A percentile compares a stretch with the other conserved stretches of the same genome.
These are phyloP conservation scores for Naja naja DNA, from an alignment of 2,113 vertebrate species.

Conservation along the genomic window DNA sequence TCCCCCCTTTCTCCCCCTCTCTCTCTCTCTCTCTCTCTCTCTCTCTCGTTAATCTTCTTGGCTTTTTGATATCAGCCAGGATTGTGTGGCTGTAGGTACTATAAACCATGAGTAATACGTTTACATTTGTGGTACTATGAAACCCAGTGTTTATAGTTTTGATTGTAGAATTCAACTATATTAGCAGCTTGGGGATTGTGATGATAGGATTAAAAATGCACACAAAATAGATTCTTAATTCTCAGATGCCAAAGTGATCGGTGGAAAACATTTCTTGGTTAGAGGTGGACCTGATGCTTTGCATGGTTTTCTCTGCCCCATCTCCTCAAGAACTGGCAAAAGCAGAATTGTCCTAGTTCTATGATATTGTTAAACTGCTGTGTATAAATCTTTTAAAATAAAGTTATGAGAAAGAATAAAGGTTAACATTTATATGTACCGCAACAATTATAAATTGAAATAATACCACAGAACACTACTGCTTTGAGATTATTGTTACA, in stretches of 20 bases:
- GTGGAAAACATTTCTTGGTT: background rate
- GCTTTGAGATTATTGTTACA: background rate
- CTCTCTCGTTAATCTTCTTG: background rate
- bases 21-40: background rate
- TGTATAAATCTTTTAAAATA: background rate
- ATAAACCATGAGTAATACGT: background rate
- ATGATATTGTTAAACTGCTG: background rate
- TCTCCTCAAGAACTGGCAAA: background rate
- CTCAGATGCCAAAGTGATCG: background rate
- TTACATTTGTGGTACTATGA: background rate
- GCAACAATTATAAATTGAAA: background rate
- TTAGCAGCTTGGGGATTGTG: background rate
- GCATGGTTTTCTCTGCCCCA: background rate
- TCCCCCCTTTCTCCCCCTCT: too few relatives aligned
- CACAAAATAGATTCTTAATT: background rate
- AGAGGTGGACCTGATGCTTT: background rate
- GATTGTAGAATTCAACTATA: background rate
- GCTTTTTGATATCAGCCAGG: background rate
- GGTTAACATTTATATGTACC: rapidly evolving
- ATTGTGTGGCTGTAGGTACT: background rate
- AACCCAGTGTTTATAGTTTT: background rate
- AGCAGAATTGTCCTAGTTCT: background rate
- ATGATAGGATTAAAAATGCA: background rate
- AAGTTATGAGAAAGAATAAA: background rate
- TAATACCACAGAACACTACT: background rate